Percentiles rank a stretch among this genome's conserved stretches.
phyloP scores from a whole-genome alignment of 1,140 invertebrate genomes.

The Microplitis mediator region DNA sequence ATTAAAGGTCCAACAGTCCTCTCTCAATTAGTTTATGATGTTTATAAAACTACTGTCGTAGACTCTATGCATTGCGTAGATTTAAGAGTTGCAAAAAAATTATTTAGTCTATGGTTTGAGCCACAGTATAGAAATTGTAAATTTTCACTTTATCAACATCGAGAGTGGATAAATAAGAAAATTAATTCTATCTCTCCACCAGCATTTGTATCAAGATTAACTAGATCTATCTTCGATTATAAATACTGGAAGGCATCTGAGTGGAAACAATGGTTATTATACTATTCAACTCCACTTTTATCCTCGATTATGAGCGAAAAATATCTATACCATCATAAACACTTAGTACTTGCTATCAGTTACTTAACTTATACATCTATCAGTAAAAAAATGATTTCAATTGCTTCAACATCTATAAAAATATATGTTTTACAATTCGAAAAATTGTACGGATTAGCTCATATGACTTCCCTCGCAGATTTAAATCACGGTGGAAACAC shows the following conservation, averaged over 20 bases:
- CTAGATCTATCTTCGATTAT: neutral
- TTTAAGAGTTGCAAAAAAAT: slow-evolving; percentile 1
- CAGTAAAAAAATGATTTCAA: neutral
- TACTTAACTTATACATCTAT: neutral
- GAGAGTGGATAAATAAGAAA: neutral
- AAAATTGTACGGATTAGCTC: neutral
- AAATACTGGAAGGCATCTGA: too few relatives aligned
- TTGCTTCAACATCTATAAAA: neutral
- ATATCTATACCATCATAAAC: slow-evolving; percentile 1
- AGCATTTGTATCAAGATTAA: neutral
- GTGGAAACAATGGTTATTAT: too few relatives aligned
- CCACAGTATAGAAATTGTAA: neutral
- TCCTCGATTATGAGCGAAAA: neutral
- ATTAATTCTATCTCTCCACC: neutral
- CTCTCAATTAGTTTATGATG: neutral
- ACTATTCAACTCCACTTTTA: too few relatives aligned
- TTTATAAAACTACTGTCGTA: neutral
- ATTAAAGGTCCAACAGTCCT: slow-evolving; percentile 3
- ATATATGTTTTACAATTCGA: slow-evolving; percentile 2
- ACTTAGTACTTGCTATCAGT: neutral
- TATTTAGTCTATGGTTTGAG: slow-evolving; percentile 14
- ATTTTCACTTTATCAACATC: neutral
- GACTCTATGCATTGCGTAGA: slow-evolving; percentile 16
- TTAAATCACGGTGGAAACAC: too few relatives aligned
- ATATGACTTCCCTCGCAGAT: too few relatives aligned